Evolutionary conservation across 2,888 invertebrate genomes (phyloP).

Genomic region (Caenorhabditis angaria): DNA sequence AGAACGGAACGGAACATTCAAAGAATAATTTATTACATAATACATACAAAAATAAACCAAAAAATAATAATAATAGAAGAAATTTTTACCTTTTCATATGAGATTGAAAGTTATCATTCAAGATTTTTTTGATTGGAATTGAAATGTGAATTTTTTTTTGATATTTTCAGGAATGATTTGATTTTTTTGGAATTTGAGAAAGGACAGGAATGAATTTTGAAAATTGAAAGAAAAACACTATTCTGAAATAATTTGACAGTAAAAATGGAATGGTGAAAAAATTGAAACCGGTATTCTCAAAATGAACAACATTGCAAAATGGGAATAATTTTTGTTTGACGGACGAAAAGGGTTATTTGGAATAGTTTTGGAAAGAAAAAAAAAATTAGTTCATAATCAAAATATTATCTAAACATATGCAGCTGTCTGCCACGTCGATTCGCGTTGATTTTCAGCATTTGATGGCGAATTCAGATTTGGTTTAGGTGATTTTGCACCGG

Average conservation of each 20-base stretch:
- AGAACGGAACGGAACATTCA: too few species aligned
- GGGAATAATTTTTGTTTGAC: neutral
- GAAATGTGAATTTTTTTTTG: too few species aligned
- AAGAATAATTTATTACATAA: neutral
- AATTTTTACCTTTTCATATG: conserved; percentile 3
- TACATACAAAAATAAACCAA: neutral
- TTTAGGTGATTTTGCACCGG: neutral
- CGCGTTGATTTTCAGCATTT: conserved; percentile 19
- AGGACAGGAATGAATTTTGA: conserved; percentile 13
- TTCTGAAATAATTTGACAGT: conserved; percentile 24
- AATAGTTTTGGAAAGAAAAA: conserved; percentile 8
- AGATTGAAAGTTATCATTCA: too few species aligned
- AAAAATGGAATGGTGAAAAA: conserved; percentile 12
- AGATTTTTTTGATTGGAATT: neutral
- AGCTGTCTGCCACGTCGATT: conserved; percentile 55
- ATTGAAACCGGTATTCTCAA: neutral
- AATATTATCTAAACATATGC: conserved; percentile 47
- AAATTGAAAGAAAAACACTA: neutral
- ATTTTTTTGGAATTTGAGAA: too few species aligned
- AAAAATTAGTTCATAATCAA: conserved; percentile 4
- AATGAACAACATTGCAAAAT: conserved; percentile 2
- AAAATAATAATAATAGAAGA: neutral
- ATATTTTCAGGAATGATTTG: neutral
- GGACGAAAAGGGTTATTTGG: neutral
- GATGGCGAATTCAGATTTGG: conserved; percentile 3